Evolutionary conservation across 2,113 vertebrate genomes (phyloP).

Genomic region (Opisthocomus hoazin): DNA sequence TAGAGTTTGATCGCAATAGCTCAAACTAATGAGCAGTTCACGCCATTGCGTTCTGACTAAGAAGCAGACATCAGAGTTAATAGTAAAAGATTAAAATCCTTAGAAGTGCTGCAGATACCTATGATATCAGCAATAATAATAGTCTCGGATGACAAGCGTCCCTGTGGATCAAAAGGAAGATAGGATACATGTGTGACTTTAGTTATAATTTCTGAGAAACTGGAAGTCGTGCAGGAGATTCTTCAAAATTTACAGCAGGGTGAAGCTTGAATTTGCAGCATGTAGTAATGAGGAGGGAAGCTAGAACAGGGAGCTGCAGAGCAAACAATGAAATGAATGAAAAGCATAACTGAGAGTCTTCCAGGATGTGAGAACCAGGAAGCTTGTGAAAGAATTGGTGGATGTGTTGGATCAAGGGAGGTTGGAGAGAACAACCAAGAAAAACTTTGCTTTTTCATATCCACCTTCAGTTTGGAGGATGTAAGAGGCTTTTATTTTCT

Average conservation of each 20-base stretch:
- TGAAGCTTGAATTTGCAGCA: neutral
- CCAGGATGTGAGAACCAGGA: neutral
- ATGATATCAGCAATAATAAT: conserved; percentile 20
- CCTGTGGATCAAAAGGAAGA: conserved; percentile 13
- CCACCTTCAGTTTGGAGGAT: neutral
- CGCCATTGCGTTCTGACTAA: neutral
- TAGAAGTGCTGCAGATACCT: neutral
- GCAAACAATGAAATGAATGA: neutral
- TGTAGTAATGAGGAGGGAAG: conserved; percentile 1
- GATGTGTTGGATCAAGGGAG: neutral
- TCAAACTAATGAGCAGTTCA: conserved; percentile 37
- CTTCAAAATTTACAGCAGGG: neutral
- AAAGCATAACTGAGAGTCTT: neutral
- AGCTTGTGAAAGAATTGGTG: conserved; percentile 3
- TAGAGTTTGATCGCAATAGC: neutral
- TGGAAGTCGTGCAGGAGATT: neutral
- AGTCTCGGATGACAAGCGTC: neutral
- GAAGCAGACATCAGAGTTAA: conserved; percentile 7
- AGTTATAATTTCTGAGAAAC: neutral
- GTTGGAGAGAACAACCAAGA: neutral
- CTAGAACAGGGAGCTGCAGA: neutral
- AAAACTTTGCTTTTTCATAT: neutral
- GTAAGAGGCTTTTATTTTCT: neutral
- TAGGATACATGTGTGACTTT: neutral
- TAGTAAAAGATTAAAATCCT: conserved; percentile 27